Base-by-base conservation (phyloP, 1,140 invertebrate species). In the Aphaenogaster floridana region DNA sequence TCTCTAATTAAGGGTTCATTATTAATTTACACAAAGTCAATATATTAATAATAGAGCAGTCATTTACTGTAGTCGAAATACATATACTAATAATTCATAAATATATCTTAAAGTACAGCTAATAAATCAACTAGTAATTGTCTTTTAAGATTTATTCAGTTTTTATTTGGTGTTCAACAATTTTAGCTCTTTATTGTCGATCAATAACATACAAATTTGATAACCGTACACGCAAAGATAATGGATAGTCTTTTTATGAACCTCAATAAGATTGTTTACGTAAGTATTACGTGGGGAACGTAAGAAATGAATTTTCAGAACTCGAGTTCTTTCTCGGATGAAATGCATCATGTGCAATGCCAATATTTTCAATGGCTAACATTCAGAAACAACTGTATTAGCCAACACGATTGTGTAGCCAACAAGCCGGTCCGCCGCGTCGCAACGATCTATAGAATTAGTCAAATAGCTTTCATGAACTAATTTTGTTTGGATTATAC, bases 391-490 rank as follows among this genome's bases (percentile, higher is more conserved):
- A 54, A 4, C 3, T 59, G 69, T 39, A 57, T 21, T 50, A 72
- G 7, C 39, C 17, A 74, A 74, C 36, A 21, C 34, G 4, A 21
- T 36, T 48, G 21, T 34, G 11, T 42, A 17, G 42, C 28, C 64
- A 81, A 57, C 50, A 36, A 42, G 3, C 11, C 28, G 34, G 13
- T 9, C 13, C 13, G 4, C 78, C 13, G 28, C 28, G 28, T 0
- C 28, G 61, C 79, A 63, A 80, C 89, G 80, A 71, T 81, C 78
- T 52, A 36, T 71, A 81, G 66, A 88, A 87, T 88, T 76, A 78
- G 36, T 52, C 52, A 54, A 91, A 87, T 88, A 57, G 81, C 71
- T 90, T 90, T 89, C 91, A 93, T 93, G 83, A 90, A 89, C 78
- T 93, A 90, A 93, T 93, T 85, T 84, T 88, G 71, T 92, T 92